Evolutionary conservation across 1,140 invertebrate species (phyloP).

Genomic region (Microplitis mediator): DNA sequence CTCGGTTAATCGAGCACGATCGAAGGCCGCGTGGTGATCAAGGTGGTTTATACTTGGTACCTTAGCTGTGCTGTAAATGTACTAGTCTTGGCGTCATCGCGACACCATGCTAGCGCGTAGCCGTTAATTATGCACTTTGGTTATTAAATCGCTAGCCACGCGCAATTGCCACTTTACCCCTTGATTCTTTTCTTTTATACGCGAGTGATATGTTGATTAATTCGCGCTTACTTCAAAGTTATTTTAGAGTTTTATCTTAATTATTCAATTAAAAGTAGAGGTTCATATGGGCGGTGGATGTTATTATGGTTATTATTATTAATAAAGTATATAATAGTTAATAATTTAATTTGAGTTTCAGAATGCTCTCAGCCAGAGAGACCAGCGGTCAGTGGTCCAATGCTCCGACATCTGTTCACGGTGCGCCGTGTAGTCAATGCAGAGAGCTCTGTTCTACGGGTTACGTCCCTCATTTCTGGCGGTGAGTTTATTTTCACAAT

Average conservation of each 20-base stretch:
- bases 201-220: slow-evolving; percentile 49
- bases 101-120: slow-evolving; percentile 29
- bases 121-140: slow-evolving; percentile 52
- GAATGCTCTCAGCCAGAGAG: slow-evolving; percentile 52
- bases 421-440: slow-evolving; percentile 58
- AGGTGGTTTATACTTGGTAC: slow-evolving; percentile 1
- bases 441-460: slow-evolving; percentile 56
- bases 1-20: slow-evolving; percentile 51
- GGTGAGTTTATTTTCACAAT: slow-evolving; percentile 44
- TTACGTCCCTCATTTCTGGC: slow-evolving; percentile 59
- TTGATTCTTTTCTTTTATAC: slow-evolving; percentile 39
- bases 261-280: no score
- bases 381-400: slow-evolving; percentile 43
- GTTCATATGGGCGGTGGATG: no score
- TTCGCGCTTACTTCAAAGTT: slow-evolving; percentile 25
- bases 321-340: neutral
- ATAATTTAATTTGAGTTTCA: slow-evolving; percentile 35
- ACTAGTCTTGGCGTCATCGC: slow-evolving; percentile 29
- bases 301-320: neutral
- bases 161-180: slow-evolving; percentile 44
- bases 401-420: slow-evolving; percentile 42
- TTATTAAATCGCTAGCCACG: slow-evolving; percentile 54
- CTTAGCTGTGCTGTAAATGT: neutral
- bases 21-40: slow-evolving; percentile 28
- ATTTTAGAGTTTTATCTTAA: slow-evolving; percentile 3